Conservation (phyloP, 2,113 vertebrate genomes). For the Odocoileus virginianus region DNA sequence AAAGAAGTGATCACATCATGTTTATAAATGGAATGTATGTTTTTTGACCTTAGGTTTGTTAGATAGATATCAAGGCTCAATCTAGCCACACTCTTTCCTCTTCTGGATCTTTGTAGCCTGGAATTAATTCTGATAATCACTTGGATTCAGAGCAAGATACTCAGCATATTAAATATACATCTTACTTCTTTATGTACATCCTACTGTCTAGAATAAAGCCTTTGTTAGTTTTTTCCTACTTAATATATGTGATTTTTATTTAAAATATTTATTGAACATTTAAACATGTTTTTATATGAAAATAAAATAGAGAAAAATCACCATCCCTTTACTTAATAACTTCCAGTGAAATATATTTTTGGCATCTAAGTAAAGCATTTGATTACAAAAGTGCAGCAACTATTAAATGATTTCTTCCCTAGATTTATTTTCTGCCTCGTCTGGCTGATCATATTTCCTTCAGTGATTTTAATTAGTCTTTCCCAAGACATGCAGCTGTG, state of each 20-base stretch:
- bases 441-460: conserved; percentile 41
- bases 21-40: not conserved
- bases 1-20: not conserved
- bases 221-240: not conserved
- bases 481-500: not conserved
- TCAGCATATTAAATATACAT: not conserved
- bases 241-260: not conserved
- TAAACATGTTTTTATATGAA: conserved; percentile 25
- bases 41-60: not conserved
- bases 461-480: conserved; percentile 61
- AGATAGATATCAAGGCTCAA: not conserved
- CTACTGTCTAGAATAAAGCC: not conserved
- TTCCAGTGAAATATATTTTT: conserved; percentile 7
- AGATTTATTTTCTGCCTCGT: conserved; percentile 55
- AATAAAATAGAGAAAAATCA: not conserved
- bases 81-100: not conserved
- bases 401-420: conserved; percentile 22
- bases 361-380: conserved; percentile 17
- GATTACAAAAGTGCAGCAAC: conserved; percentile 18
- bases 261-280: conserved; percentile 7
- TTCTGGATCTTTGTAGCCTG: not conserved
- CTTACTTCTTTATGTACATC: not conserved
- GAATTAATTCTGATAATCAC: not conserved
- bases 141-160: not conserved
- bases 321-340: not conserved